phyloP scores from a whole-genome alignment of 2,888 invertebrate genomes.

The Cataglyphis altisquamis region DNA sequence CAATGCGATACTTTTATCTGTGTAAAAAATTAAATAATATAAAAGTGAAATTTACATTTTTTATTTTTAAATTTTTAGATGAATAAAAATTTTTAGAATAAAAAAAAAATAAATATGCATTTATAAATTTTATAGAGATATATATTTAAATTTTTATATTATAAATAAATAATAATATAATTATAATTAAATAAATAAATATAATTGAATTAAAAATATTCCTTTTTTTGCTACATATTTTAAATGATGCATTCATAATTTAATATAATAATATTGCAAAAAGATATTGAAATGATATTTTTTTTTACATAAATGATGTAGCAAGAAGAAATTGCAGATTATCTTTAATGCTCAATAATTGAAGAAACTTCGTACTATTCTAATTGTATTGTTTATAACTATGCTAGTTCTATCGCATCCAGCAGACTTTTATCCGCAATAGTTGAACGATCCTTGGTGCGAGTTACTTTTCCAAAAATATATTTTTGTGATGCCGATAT shows the following conservation, averaged over 20 bases:
- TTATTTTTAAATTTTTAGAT: background rate
- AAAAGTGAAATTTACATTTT: background rate
- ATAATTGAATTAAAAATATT: background rate
- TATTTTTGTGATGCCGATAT: slow-evolving; percentile 21
- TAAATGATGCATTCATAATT: background rate
- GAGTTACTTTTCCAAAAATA: slow-evolving; percentile 24
- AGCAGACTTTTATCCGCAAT: background rate
- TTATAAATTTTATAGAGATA: background rate
- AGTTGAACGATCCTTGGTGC: background rate
- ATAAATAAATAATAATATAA: background rate
- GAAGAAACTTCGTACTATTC: background rate
- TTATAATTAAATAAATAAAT: no score
- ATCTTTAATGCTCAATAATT: background rate
- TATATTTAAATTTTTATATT: slow-evolving; percentile 2
- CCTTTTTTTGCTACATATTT: background rate
- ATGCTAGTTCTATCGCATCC: background rate
- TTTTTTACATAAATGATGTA: background rate
- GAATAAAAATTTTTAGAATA: no score
- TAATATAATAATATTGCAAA: background rate
- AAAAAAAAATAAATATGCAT: background rate
- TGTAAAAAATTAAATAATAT: background rate
- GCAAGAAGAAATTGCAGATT: background rate
- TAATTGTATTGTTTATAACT: slow-evolving; percentile 11
- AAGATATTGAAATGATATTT: background rate
- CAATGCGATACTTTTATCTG: background rate